Evolutionary conservation across 2,113 vertebrate genomes (phyloP).

Genomic region (Buteo buteo): DNA sequence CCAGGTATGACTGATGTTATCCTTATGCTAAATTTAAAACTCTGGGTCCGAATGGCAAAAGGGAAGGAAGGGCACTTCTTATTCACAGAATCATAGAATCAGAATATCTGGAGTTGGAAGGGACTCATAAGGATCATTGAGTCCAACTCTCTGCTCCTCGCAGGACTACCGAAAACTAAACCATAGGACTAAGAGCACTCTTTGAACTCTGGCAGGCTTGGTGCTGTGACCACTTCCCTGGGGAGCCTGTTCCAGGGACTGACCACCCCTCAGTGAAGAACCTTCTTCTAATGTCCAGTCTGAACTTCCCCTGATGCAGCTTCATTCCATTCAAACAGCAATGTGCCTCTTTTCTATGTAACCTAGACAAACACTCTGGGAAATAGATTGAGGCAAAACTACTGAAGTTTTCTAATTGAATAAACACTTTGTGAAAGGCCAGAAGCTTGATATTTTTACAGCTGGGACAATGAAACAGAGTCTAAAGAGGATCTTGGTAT

Average conservation of each 20-base stretch:
- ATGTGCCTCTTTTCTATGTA: neutral
- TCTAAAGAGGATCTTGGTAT: neutral
- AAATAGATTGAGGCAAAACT: neutral
- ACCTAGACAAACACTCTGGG: neutral
- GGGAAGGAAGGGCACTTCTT: neutral
- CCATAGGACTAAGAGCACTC: neutral
- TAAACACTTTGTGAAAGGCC: conserved; percentile 12
- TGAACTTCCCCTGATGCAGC: neutral
- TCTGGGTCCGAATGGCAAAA: neutral
- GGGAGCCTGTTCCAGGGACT: neutral
- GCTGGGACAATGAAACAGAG: neutral
- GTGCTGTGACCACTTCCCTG: neutral
- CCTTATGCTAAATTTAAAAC: neutral
- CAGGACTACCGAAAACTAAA: neutral
- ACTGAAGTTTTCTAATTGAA: neutral
- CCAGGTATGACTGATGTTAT: neutral
- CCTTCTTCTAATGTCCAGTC: neutral
- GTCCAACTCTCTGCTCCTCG: accelerated
- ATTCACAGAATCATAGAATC: neutral
- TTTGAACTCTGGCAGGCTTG: neutral
- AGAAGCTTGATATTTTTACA: conserved; percentile 9
- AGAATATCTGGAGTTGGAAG: neutral
- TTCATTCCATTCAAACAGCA: neutral
- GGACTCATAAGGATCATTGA: neutral
- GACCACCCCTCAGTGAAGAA: neutral